phyloP scores from a whole-genome alignment of 2,888 invertebrate species.

The Apamea sordens region DNA sequence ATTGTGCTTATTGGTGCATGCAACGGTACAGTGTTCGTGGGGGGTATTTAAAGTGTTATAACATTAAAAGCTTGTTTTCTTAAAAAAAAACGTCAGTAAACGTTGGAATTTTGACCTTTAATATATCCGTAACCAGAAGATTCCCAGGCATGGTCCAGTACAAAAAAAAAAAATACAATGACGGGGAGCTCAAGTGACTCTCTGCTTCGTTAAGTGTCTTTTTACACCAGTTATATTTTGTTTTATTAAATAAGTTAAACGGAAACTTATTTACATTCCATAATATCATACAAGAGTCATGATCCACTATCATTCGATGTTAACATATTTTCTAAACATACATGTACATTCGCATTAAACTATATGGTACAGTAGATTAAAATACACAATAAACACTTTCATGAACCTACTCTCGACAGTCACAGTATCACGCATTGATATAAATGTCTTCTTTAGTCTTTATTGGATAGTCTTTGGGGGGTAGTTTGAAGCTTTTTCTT shows the following conservation, averaged over 20 bases:
- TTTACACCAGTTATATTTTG: neutral
- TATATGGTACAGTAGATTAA: slow-evolving; percentile 44
- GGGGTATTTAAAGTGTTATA: too few species aligned
- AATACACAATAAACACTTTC: slow-evolving; percentile 25
- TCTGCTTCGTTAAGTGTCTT: neutral
- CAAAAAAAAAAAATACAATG: neutral
- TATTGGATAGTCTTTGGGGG: slow-evolving; percentile 84
- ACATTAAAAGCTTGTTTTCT: too few species aligned
- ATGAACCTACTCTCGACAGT: slow-evolving; percentile 11
- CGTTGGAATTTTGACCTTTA: neutral
- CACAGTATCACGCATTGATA: slow-evolving; percentile 82
- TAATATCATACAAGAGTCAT: slow-evolving; percentile 13
- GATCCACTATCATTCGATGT: slow-evolving; percentile 54
- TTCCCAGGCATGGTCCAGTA: neutral
- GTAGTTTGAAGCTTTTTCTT: slow-evolving; percentile 83
- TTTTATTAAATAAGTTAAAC: slow-evolving; percentile 4
- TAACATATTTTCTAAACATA: slow-evolving; percentile 46
- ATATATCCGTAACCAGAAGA: neutral
- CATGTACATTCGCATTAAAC: slow-evolving; percentile 44
- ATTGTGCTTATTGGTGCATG: too few species aligned
- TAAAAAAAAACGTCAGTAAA: too few species aligned
- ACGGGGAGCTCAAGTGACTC: neutral
- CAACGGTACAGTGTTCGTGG: too few species aligned
- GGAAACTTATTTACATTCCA: neutral
- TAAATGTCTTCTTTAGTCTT: slow-evolving; percentile 84